Evolutionary conservation across 2,797 vertebrate species (phyloP).

Genomic region (Borostomias antarcticus): DNA sequence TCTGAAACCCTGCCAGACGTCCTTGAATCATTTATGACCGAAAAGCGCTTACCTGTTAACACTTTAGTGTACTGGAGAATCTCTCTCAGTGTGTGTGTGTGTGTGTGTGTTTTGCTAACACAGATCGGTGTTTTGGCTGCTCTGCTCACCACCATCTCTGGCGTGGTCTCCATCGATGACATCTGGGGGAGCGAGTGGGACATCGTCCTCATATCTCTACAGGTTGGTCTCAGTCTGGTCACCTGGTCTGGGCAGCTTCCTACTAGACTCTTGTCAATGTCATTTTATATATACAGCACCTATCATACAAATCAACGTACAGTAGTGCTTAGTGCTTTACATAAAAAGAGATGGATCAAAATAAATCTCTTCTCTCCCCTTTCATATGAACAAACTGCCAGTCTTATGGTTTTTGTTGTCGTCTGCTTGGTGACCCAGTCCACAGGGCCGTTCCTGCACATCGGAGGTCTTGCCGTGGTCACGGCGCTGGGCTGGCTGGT

Average conservation of each 20-base stretch:
- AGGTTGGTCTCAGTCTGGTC: slow-evolving; percentile 72
- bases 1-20: neutral
- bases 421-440: slow-evolving; percentile 70
- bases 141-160: slow-evolving; percentile 83
- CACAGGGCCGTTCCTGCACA: slow-evolving; percentile 92
- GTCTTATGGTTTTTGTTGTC: neutral
- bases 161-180: slow-evolving; percentile 86
- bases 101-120: slow-evolving; percentile 14
- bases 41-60: neutral
- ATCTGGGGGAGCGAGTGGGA: slow-evolving; percentile 92
- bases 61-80: neutral
- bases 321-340: no score
- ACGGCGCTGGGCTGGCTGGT: slow-evolving; percentile 90
- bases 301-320: no score
- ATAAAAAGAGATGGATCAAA: no score
- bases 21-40: neutral
- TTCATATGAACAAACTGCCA: neutral
- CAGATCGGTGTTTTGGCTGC: slow-evolving; percentile 86
- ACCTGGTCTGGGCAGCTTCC: no score
- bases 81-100: neutral
- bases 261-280: no score
- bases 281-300: no score
- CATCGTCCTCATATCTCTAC: slow-evolving; percentile 88
- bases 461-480: slow-evolving; percentile 84
- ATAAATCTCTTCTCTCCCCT: no score